Evolutionary conservation across 2,113 vertebrate genomes (phyloP).

Genomic region (Okapia johnstoni): DNA sequence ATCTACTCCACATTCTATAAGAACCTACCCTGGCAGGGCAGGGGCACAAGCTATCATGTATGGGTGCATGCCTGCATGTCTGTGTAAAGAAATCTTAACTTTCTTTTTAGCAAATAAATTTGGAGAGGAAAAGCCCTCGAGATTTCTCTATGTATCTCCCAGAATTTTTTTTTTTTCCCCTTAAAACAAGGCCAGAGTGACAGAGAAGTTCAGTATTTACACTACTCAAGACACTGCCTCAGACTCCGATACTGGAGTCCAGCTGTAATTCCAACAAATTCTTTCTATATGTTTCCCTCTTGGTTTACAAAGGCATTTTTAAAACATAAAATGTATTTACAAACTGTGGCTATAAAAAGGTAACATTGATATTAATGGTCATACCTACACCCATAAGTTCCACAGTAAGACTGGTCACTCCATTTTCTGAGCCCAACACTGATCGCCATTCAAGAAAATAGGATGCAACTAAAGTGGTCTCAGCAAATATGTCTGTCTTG

Average conservation of each 20-base stretch:
- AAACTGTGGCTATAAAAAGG: conserved; percentile 19
- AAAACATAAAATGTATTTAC: neutral
- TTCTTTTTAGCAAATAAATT: neutral
- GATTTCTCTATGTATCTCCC: conserved; percentile 4
- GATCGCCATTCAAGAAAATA: conserved; percentile 96
- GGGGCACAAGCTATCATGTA: neutral
- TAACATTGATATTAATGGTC: conserved; percentile 61
- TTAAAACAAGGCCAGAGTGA: neutral
- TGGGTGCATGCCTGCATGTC: neutral
- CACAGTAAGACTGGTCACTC: conserved; percentile 85
- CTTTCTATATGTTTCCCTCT: neutral
- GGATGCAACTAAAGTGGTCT: conserved; percentile 92
- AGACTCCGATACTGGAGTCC: neutral
- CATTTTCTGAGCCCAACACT: conserved; percentile 87
- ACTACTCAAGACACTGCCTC: neutral
- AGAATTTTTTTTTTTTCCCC: neutral
- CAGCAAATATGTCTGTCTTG: conserved; percentile 90
- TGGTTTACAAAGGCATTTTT: neutral
- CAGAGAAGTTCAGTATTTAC: neutral
- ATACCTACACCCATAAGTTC: conserved; percentile 97
- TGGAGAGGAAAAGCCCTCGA: neutral
- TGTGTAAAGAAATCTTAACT: neutral
- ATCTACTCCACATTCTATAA: neutral
- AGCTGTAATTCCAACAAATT: neutral
- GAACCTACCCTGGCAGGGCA: neutral